Evolutionary conservation across 1,140 invertebrate genomes (phyloP).

Genomic region (Eupristina koningsbergeri): DNA sequence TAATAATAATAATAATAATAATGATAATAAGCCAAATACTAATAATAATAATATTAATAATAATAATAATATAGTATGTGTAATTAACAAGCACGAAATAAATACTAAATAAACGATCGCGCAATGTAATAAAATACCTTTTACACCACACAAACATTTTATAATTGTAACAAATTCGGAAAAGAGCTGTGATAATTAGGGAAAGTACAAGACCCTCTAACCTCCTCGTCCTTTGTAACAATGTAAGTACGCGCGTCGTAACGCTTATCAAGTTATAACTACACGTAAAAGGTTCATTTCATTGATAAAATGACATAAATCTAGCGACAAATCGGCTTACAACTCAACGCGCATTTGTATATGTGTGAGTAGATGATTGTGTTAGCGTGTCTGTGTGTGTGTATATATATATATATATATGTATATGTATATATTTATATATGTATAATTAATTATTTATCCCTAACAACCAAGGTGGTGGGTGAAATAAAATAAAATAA

Average conservation of each 20-base stretch:
- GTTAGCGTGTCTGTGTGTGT: too few relatives aligned
- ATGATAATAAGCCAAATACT: too few relatives aligned
- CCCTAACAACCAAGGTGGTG: neutral
- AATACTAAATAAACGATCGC: neutral
- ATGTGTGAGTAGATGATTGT: too few relatives aligned
- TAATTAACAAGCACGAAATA: neutral
- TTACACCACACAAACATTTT: neutral
- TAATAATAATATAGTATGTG: neutral
- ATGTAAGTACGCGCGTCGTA: slow-evolving; percentile 2
- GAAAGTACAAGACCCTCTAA: neutral
- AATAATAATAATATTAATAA: too few relatives aligned
- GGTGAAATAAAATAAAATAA: too few relatives aligned
- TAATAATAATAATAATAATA: too few relatives aligned
- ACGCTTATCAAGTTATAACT: neutral
- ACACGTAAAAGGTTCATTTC: too few relatives aligned
- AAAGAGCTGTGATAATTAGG: neutral
- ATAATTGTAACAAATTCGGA: neutral
- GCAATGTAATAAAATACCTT: neutral
- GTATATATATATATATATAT: too few relatives aligned
- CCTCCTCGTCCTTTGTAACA: neutral
- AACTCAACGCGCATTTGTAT: too few relatives aligned
- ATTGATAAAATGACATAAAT: too few relatives aligned
- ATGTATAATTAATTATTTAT: slow-evolving; percentile 19
- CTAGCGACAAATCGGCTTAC: too few relatives aligned
- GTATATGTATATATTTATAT: too few relatives aligned